A percentile compares a stretch with the other conserved stretches of the same genome.
These are phyloP conservation scores for Pterostichus niger DNA, from an alignment of 2,888 invertebrate genomes.

Conservation along the genomic window DNA sequence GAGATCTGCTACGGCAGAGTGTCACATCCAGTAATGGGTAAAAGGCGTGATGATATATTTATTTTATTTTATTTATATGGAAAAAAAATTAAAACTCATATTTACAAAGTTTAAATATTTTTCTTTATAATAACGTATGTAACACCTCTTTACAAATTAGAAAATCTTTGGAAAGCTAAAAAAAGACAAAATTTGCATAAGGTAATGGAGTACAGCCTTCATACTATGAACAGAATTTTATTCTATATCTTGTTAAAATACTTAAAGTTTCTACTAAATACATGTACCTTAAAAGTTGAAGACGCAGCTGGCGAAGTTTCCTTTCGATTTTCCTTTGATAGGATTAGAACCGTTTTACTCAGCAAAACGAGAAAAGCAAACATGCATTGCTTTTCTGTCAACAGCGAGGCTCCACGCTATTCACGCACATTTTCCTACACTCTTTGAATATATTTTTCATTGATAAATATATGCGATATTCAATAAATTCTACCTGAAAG, in stretches of 20 bases:
- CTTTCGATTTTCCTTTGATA: constrained; percentile 28
- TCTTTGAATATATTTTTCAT: not conserved
- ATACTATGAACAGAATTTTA: constrained; percentile 1
- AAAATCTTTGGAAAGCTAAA: too few relatives aligned
- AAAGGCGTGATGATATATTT: too few relatives aligned
- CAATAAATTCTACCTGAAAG: constrained; percentile 2
- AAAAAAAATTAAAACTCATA: too few relatives aligned
- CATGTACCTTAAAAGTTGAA: constrained; percentile 22
- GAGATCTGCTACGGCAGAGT: too few relatives aligned
- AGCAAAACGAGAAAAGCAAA: constrained; percentile 30
- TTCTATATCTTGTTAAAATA: constrained; percentile 11
- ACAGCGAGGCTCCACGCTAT: not conserved
- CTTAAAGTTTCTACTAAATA: not conserved
- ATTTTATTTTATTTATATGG: too few relatives aligned
- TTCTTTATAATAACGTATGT: too few relatives aligned
- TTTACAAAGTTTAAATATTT: too few relatives aligned
- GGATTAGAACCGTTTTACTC: constrained; percentile 27
- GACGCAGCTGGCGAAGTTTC: not conserved
- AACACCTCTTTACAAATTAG: too few relatives aligned
- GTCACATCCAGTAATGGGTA: too few relatives aligned
- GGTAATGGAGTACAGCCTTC: too few relatives aligned
- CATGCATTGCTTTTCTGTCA: constrained; percentile 26
- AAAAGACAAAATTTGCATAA: too few relatives aligned
- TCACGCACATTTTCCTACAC: not conserved
- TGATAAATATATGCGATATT: constrained; percentile 7